Base-by-base conservation (phyloP, 2,797 vertebrate species). In the Lepilemur ruficaudatus region DNA sequence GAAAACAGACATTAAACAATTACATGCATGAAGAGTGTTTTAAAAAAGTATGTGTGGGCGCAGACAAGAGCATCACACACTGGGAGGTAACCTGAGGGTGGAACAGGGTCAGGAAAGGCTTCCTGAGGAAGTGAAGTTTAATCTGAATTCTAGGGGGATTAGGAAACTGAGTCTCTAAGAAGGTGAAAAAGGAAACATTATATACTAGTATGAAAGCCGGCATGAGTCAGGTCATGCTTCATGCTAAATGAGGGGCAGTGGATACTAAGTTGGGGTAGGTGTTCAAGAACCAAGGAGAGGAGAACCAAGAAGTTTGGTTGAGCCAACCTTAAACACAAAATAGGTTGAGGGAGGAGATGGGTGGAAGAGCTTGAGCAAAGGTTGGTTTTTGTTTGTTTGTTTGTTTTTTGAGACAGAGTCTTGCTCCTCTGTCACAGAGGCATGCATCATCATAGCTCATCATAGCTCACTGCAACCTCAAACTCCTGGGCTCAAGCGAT, bases 1-100 rank as follows among this genome's bases (percentile, higher is more conserved):
- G 85, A 92, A 94, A 85, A 63, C 50, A 89, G 89, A 95, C 89
- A 80, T 94, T 96, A 91, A 94, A 94, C 69, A 84, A 89, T 94
- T 86, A 89, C 22, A 78, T 4, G 7, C 35, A 41, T 91, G 41
- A 67, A 80, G 67, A 93, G 7, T 84, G 88, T 72, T 95, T 93
- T 83, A 5, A 76, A 89, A 96, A 96, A 61, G 76, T 79, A 30
- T n/a, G 23, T 93, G n/a, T 69, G 25, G 79, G 76, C 86, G 52
- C 30, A 87, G 81, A 72, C 32, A 61, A 94, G 65, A 94, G 52
- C 52, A 57, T 75, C 35, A 67, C 63, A 86, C 38, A n/a, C 30
- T 48, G 80, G 90, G 78, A 95, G 72, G 67, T 76, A 79, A 48
- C 6, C 52, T 65, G 85, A 17, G 30, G 38, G 50, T 86, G 69